These are phyloP conservation scores for Centruroides vittatus DNA, from an alignment of 1,140 invertebrate genomes.

Conservation along the genomic window DNA sequence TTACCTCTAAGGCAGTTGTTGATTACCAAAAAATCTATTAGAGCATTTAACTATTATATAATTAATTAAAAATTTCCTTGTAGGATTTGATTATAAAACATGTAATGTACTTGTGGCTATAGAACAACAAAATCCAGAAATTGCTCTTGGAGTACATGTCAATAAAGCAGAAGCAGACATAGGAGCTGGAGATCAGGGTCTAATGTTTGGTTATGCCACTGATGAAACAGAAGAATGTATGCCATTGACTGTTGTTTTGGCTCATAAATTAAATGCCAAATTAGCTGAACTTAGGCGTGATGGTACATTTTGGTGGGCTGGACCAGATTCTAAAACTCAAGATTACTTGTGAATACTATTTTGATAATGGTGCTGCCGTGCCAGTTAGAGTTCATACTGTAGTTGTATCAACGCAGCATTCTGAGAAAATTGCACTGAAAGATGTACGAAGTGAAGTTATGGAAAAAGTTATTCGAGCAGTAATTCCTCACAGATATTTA, in stretches of 20 bases:
- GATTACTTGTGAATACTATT: conserved; percentile 26
- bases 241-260: conserved; percentile 41
- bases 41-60: background rate
- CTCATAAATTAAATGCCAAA: conserved; percentile 39
- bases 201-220: conserved; percentile 27
- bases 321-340: conserved; percentile 44
- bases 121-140: conserved; percentile 95
- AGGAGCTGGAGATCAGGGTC: conserved; percentile 81
- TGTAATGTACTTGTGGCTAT: conserved; percentile 96
- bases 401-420: conserved; percentile 93
- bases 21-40: conserved; percentile 68
- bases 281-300: conserved; percentile 36
- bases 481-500: conserved; percentile 85
- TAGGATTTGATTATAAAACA: conserved; percentile 97
- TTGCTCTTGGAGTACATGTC: conserved; percentile 89
- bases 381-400: conserved; percentile 91
- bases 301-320: conserved; percentile 37
- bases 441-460: conserved; percentile 69
- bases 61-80: background rate
- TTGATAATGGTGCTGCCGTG: conserved; percentile 61
- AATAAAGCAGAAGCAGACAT: conserved; percentile 88
- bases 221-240: conserved; percentile 47
- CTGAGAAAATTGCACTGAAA: conserved; percentile 76
- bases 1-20: conserved; percentile 60
- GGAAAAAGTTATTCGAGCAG: conserved; percentile 81